Base-by-base conservation (phyloP, 2,888 invertebrate genomes). In the Zygaena filipendulae region DNA sequence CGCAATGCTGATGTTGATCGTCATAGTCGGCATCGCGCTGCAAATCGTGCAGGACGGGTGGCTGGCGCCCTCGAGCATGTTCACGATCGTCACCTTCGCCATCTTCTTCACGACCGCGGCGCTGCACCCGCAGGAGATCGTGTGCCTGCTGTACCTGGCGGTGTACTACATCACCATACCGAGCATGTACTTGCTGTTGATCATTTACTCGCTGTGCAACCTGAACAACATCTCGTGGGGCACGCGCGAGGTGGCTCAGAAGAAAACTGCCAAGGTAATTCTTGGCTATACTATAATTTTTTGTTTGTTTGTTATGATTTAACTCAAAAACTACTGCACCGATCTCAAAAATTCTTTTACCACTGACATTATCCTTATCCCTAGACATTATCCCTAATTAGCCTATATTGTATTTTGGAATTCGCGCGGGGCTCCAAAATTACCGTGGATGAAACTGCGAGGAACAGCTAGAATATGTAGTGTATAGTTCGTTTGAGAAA, bases 191-290 rank as follows among this genome's bases (percentile, higher is more conserved):
- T 87, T 97, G 84, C 72, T 97, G 53, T 82, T 97, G 29, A 89
- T 95, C 41, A 90, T 97, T 30, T 97, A 94, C 59, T 93, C 95
- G 0, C 81, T 96, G 13, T 94, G 95, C 58, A 97, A 97, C 60
- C 83, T 97, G 72, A 93, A 97, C 60, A 91, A 94, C 50, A 91
- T 97, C 3, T 88, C 91, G 2, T 97, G 97, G 97, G 97, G 97
- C 3, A 97, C 97, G 0, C 80, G 97, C 35, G 97, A 96, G 60
- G 87, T 84, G 25, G 81, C 81, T 0, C 67, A 69, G 44, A 75
- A 77, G 50, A 72, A 72, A 34, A 60, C 66, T 14, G 42, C 44
- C 5, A 74, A 75, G 64, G 79, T 72, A 39, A 42, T 43, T n/a
- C n/a, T n/a, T n/a, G n/a, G n/a, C n/a, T 32, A 3, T n/a, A n/a